phyloP scores from a whole-genome alignment of 2,113 vertebrate genomes.

The Athene noctua region DNA sequence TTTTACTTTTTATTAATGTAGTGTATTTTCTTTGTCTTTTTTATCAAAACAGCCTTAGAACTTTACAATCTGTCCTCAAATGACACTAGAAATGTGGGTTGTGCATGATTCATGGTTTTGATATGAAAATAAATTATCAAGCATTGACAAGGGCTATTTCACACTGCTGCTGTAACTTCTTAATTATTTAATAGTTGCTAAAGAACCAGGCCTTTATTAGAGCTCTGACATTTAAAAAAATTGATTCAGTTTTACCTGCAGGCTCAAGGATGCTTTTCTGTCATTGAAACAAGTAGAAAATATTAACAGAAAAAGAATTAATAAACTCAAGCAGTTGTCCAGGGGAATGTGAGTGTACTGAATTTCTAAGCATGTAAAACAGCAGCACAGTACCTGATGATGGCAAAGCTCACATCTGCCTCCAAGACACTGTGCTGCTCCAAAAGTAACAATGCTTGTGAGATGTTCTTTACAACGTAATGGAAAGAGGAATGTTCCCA shows the following conservation, averaged over 20 bases:
- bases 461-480: background rate
- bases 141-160: background rate
- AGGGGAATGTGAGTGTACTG: background rate
- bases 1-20: background rate
- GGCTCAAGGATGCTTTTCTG: background rate
- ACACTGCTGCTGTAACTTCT: background rate
- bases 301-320: background rate
- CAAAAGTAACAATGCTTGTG: background rate
- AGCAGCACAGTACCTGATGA: background rate
- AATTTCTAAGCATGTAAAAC: background rate
- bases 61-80: background rate
- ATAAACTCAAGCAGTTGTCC: background rate
- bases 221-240: constrained; percentile 23
- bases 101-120: background rate
- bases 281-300: background rate
- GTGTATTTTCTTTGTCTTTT: background rate
- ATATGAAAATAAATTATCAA: constrained; percentile 15
- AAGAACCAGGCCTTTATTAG: background rate
- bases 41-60: background rate
- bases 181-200: constrained; percentile 52
- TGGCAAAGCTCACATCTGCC: background rate
- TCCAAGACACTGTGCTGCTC: background rate
- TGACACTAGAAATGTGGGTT: background rate
- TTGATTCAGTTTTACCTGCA: background rate
- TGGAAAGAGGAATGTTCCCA: background rate